Conservation (phyloP, 2,797 vertebrate genomes). For the Acrossocheilus wenchowensis region DNA sequence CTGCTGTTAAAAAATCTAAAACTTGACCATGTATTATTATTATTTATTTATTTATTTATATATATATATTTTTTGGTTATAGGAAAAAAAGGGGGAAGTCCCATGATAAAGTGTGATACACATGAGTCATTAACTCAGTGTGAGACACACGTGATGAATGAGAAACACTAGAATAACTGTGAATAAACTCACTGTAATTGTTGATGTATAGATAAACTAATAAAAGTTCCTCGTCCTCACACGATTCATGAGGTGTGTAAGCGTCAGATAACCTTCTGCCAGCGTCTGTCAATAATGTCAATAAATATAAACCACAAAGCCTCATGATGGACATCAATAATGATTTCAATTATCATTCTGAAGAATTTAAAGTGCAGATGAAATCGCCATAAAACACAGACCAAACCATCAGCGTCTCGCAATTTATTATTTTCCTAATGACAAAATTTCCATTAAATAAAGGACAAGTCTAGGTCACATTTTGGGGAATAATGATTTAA, state of each 20-base stretch:
- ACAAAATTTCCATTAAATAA: background rate
- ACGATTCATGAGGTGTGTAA: background rate
- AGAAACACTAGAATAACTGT: background rate
- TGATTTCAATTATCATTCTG: conserved; percentile 13
- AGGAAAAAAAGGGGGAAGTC: background rate
- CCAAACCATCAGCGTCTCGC: background rate
- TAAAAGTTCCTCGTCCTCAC: conserved; percentile 30
- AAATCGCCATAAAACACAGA: background rate
- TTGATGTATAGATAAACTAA: conserved; percentile 1
- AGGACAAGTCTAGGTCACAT: background rate
- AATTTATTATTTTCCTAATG: background rate
- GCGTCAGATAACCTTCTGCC: conserved; percentile 73
- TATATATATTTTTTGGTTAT: background rate
- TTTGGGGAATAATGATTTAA: background rate
- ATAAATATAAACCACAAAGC: conserved; percentile 71
- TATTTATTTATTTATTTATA: too few species aligned
- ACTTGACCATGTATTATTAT: background rate
- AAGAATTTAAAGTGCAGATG: conserved; percentile 20
- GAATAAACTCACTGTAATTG: background rate
- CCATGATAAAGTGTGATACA: background rate
- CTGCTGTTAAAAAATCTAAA: too few species aligned
- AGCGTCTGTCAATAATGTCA: conserved; percentile 69
- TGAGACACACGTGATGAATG: too few species aligned
- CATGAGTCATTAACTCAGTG: background rate
- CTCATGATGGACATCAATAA: conserved; percentile 28